Evolutionary conservation across 2,113 vertebrate genomes (phyloP).

Genomic region (Hemibagrus wyckioides): DNA sequence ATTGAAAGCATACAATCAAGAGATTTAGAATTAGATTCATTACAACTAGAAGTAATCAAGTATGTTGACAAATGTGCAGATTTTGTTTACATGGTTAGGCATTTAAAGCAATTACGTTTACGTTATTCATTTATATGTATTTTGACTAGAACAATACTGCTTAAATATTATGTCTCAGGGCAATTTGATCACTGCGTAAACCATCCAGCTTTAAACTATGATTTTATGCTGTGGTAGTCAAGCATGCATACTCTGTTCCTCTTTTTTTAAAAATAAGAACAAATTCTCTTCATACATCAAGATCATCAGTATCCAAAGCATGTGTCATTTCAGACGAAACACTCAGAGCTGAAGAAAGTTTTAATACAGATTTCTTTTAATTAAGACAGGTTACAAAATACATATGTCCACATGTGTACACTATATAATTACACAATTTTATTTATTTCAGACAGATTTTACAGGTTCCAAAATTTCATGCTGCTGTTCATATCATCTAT

Average conservation of each 20-base stretch:
- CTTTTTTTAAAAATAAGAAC: slow-evolving; percentile 15
- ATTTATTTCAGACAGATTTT: neutral
- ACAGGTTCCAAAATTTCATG: neutral
- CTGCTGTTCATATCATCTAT: neutral
- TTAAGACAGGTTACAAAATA: neutral
- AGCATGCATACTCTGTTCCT: neutral
- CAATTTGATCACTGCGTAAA: neutral
- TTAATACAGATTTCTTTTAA: neutral
- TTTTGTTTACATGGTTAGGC: neutral
- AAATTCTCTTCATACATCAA: neutral
- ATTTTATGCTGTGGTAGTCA: neutral
- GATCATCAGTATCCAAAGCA: neutral
- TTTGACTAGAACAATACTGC: neutral
- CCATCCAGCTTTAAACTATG: neutral
- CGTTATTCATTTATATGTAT: neutral
- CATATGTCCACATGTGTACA: neutral
- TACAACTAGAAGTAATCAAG: neutral
- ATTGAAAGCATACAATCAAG: neutral
- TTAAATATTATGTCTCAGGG: no score
- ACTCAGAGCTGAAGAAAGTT: neutral
- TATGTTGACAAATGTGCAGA: neutral
- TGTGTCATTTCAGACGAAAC: neutral
- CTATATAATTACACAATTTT: neutral
- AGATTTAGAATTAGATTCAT: neutral
- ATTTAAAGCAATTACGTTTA: neutral